phyloP scores from a whole-genome alignment of 2,888 invertebrate genomes.

The Silvanus unidentatus region DNA sequence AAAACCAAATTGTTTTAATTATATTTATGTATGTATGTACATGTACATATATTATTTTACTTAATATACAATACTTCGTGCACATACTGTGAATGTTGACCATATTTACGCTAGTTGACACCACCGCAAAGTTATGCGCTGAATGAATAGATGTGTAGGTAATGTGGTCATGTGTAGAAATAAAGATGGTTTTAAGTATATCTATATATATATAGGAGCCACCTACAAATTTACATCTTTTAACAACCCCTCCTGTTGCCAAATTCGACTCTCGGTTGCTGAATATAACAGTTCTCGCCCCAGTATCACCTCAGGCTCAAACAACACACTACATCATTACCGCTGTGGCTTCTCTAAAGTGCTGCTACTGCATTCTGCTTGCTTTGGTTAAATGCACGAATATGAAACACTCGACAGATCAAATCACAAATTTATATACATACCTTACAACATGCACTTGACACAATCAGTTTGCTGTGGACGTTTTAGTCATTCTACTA shows the following conservation, averaged over 20 bases:
- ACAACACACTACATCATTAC: conserved; percentile 35
- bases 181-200: no score
- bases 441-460: conserved; percentile 11
- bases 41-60: no score
- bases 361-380: conserved; percentile 27
- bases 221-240: conserved; percentile 28
- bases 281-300: conserved; percentile 29
- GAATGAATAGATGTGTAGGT: no score
- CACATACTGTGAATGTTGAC: no score
- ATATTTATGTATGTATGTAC: no score
- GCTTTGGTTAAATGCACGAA: conserved; percentile 23
- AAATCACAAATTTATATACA: conserved; percentile 11
- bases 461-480: conserved; percentile 6
- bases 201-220: conserved; percentile 15
- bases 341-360: conserved; percentile 27
- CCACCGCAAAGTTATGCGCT: no score
- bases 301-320: conserved; percentile 27
- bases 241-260: conserved; percentile 20
- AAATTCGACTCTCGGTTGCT: conserved; percentile 16
- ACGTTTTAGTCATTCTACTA: conserved; percentile 9
- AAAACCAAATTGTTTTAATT: no score
- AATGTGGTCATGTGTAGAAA: no score
- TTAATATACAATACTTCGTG: no score
- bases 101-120: no score
- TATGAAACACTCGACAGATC: conserved; percentile 19